Percentiles rank a stretch among this genome's conserved stretches.
phyloP scores from a whole-genome alignment of 2,888 invertebrate genomes.

The Halictus ligatus region DNA sequence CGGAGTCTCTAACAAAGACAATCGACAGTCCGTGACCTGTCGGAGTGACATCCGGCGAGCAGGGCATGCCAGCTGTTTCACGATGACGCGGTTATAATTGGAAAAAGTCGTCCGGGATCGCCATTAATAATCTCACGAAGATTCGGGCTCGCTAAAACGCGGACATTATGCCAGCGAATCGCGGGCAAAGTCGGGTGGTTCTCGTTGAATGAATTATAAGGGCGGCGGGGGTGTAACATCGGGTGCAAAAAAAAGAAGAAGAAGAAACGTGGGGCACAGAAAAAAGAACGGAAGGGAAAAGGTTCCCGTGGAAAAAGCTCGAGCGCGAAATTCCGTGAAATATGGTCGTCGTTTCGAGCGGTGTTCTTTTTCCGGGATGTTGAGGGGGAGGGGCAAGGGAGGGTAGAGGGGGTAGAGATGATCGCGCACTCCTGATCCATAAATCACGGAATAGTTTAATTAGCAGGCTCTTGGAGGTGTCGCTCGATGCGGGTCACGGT shows the following conservation, averaged over 20 bases:
- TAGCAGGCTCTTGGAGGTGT: slow-evolving; percentile 21
- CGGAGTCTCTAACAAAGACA: not conserved
- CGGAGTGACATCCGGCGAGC: not conserved
- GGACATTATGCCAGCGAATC: slow-evolving; percentile 1
- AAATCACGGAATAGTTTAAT: slow-evolving; percentile 64
- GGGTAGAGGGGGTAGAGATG: not conserved
- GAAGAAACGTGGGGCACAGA: not conserved
- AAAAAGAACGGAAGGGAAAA: not conserved
- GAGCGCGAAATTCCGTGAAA: slow-evolving; percentile 21
- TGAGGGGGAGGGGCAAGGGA: not conserved
- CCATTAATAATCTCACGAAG: not conserved
- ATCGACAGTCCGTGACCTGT: not conserved
- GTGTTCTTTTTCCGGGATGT: not conserved
- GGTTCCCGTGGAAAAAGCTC: not conserved
- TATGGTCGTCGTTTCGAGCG: slow-evolving; percentile 15
- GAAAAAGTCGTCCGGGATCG: not conserved
- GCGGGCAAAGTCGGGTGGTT: not conserved
- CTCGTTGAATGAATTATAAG: slow-evolving; percentile 13
- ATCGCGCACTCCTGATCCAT: slow-evolving; percentile 16
- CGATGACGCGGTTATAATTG: not conserved
- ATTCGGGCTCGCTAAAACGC: not conserved
- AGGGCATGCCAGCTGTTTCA: not conserved
- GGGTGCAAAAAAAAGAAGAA: not conserved
- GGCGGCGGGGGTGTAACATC: not conserved
- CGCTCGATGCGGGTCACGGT: slow-evolving; percentile 13